A percentile compares a stretch with the other conserved stretches of the same genome.
Conservation (phyloP, 53 echinoderm and acorn worm species). For the Echinometra lucunter region DNA sequence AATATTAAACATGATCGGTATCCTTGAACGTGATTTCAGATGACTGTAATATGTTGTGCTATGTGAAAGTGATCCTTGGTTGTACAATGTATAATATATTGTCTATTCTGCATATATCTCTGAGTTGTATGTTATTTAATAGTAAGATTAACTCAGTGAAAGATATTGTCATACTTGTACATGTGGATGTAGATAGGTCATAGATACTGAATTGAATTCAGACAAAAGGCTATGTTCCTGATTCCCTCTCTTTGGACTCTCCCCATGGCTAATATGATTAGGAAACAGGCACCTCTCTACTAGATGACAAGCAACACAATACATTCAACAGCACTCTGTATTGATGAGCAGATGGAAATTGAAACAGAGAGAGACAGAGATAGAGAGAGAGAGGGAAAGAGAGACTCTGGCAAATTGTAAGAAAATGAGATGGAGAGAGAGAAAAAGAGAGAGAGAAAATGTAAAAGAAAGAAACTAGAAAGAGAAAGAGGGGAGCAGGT, state of each 20-base stretch:
- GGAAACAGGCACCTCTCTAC: background rate
- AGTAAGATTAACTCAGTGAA: background rate
- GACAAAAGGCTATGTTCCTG: background rate
- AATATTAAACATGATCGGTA: background rate
- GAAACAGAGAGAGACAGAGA: background rate
- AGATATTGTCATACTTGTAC: background rate
- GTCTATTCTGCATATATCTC: background rate
- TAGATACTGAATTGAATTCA: background rate
- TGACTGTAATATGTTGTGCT: conserved; percentile 34
- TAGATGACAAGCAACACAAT: background rate
- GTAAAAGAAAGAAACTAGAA: background rate
- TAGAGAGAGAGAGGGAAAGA: background rate
- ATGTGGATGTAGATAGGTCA: background rate
- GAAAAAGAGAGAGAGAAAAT: background rate
- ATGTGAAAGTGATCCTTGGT: background rate
- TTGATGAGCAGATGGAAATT: background rate
- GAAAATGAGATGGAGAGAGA: background rate
- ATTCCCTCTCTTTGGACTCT: background rate
- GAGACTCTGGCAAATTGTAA: background rate
- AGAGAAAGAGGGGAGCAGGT: background rate
- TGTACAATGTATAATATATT: conserved; percentile 1
- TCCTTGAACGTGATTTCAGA: background rate
- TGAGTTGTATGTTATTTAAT: background rate
- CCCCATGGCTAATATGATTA: background rate
- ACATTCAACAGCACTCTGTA: background rate